phyloP scores from a whole-genome alignment of 2,113 vertebrate genomes.

The Paramormyrops kingsleyae region DNA sequence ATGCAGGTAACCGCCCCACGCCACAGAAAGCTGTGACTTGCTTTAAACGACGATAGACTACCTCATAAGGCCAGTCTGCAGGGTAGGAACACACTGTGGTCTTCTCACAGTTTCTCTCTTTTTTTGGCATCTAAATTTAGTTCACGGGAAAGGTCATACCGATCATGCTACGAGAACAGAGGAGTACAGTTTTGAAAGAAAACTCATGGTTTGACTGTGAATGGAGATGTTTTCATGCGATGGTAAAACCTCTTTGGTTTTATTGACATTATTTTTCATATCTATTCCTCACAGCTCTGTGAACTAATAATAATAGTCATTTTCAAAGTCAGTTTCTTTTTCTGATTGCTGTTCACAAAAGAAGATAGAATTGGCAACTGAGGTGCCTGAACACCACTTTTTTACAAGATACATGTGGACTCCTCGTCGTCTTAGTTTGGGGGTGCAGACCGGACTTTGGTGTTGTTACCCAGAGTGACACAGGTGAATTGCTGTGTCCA shows the following conservation, averaged over 20 bases:
- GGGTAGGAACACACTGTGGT: neutral
- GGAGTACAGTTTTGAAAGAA: slow-evolving; percentile 19
- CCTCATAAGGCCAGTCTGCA: neutral
- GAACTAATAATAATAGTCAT: neutral
- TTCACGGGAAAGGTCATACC: neutral
- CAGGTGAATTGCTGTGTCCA: neutral
- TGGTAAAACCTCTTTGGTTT: slow-evolving; percentile 22
- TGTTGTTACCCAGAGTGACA: neutral
- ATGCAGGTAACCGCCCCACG: neutral
- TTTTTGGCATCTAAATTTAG: slow-evolving; percentile 9
- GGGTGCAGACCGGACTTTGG: neutral
- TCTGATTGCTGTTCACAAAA: slow-evolving; percentile 22
- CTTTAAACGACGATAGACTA: neutral
- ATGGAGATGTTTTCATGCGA: slow-evolving; percentile 23
- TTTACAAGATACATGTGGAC: neutral
- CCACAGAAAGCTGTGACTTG: neutral
- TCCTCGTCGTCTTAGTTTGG: neutral
- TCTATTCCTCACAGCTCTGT: slow-evolving; percentile 21
- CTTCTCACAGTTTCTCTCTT: neutral
- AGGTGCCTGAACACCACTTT: neutral
- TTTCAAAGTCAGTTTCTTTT: slow-evolving; percentile 19
- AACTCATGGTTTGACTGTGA: slow-evolving; percentile 17
- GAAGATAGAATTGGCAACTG: neutral
- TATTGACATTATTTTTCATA: slow-evolving; percentile 24
- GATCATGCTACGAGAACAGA: neutral